Evolutionary conservation across 1,140 invertebrate species (phyloP), one percentile per base, ranked within the genome.

Genomic region (Euschistus heros): DNA sequence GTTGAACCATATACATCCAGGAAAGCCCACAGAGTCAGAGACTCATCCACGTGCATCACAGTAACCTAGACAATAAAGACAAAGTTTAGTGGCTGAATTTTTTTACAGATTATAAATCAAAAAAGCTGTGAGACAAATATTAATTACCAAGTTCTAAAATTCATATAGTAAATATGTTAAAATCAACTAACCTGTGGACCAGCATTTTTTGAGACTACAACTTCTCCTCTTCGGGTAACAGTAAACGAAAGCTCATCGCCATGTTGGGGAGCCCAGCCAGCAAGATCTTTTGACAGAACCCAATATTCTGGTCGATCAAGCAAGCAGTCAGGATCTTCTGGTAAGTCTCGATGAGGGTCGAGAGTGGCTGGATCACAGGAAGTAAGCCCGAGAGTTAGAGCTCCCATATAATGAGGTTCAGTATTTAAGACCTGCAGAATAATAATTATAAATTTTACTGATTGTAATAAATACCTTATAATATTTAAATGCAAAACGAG

Each of bases 231-330:
- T 65, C 82, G 77, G 0, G 89, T 88, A 14, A 97, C 80, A 66
- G 84, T 88, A 72, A 97, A 92, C n/a, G 86, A 85, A 6, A 98
- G 83, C 75, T 96, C 91, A 75, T 97, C 94, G 0, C 91, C 92
- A 26, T 86, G 81, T 67, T 89, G 81, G 0, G 93, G 84, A 44
- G 66, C 30, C 15, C 81, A 85, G 30, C 86, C 85, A 0, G 90
- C 92, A 2, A 97, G 91, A 73, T 97, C 92, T 71, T 95, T 90
- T 69, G 89, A 88, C 0, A 98, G 91, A 1, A 97, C 92, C 94
- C 94, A 98, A 74, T 98, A 98, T 72, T 98, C 94, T 0, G 88
- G 89, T n/a, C 95, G 80, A 74, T 98, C 95, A 2, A 98, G 75
- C 0, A 98, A 77, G 26, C 89, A 81, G 71, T 98, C 93, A 0